Evolutionary conservation across 2,888 invertebrate genomes (phyloP).

Genomic region (Eristalis tenax): DNA sequence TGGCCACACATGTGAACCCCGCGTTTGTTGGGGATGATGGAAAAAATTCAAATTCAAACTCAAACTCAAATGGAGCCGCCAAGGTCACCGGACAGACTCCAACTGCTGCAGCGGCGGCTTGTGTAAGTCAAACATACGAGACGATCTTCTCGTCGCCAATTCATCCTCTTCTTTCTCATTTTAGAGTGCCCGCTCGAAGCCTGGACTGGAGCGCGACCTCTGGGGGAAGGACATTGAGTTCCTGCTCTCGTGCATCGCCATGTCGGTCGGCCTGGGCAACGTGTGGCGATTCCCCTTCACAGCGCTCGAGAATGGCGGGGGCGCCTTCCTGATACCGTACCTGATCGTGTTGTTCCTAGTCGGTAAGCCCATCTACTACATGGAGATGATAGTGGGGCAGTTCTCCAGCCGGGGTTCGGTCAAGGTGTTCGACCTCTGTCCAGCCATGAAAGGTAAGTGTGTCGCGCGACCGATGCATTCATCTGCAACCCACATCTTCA

Average conservation of each 20-base stretch:
- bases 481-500: background rate
- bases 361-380: slow-evolving; percentile 87
- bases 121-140: background rate
- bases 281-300: slow-evolving; percentile 87
- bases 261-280: slow-evolving; percentile 87
- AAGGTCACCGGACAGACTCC: slow-evolving; percentile 27
- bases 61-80: slow-evolving; percentile 36
- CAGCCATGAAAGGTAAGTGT: slow-evolving; percentile 86
- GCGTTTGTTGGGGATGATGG: slow-evolving; percentile 79
- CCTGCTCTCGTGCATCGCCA: slow-evolving; percentile 81
- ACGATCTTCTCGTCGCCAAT: background rate
- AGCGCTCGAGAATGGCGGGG: slow-evolving; percentile 86
- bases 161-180: background rate
- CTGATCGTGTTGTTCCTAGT: slow-evolving; percentile 85
- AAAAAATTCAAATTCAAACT: slow-evolving; percentile 30
- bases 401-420: slow-evolving; percentile 87
- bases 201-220: slow-evolving; percentile 76
- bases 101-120: background rate
- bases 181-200: slow-evolving; percentile 49
- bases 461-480: no score
- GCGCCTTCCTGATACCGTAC: slow-evolving; percentile 86
- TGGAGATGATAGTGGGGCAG: slow-evolving; percentile 89
- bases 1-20: slow-evolving; percentile 76
- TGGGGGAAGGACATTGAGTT: slow-evolving; percentile 81
- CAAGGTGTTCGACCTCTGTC: slow-evolving; percentile 86